Evolutionary conservation across 2,113 vertebrate species (phyloP), one percentile per base, ranked within the genome.

Genomic region (Alectura lathami): DNA sequence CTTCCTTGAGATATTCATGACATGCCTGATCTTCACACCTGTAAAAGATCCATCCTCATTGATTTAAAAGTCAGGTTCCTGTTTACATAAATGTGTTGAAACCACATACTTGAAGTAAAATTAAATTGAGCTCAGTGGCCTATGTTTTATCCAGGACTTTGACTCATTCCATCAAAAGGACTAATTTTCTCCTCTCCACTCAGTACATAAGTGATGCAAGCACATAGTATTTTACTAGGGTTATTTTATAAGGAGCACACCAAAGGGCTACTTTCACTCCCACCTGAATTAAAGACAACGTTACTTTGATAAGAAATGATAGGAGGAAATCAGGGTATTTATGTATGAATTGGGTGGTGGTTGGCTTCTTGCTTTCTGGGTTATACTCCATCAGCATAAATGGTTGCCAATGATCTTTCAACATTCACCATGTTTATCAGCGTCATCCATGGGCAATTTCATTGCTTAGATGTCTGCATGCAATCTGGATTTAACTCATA

Each of bases 131-230:
- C 3, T 30, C 14, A 50, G 32, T 7, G 7, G 11, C 6, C 15
- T 36, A 3, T 3, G 2, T 48, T 64, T 79, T 60, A 48, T 17
- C 12, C 40, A 69, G 57, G 30, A 5, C 6, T 66, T 73, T 14
- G 3, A 2, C 14, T 90, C 5, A 0, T 11, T 74, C 45, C 15
- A 18, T 12, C 29, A 38, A 42, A 93, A 75, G 32, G 0, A 1
- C 57, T 32, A 60, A 30, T 51, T 40, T 78, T 34, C n/a, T 69
- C 34, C 15, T 50, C 15, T 21, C 17, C 29, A 42, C 17, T 78
- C 36, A 42, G 50, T 50, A 30, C 47, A 42, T 21, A 11, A 27
- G 36, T 51, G 30, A 36, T 59, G 23, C 21, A 62, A 15, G 34
- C 17, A 62, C 26, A 32, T 26, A 64, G 23, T 5, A 18, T 5